Evolutionary conservation across 2,888 invertebrate species (phyloP), one percentile per base, ranked within the genome.

Genomic region (Anthophora plumipes): DNA sequence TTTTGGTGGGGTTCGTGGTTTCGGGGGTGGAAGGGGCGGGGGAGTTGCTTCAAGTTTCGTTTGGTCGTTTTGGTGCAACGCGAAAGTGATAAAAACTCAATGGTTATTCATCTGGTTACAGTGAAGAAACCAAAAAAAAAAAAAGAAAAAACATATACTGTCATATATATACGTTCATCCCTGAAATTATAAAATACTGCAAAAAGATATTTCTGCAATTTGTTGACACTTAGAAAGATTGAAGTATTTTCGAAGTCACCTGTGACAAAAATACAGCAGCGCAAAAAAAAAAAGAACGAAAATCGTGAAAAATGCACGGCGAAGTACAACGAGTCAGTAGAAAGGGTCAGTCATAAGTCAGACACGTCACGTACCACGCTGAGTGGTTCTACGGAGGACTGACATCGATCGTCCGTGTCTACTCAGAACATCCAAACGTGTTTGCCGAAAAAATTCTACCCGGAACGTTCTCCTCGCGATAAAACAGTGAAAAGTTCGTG

Each of bases 321-420:
- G 64, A n/a, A 14, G 4, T 50, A 39, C 7, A 17, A 17, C 25
- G 61, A 2, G 54, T 31, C 63, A 50, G 80, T 80, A 60, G 72
- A 72, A 66, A 7, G 3, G 17, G 39, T 31, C 46, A 11, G 67
- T 11, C 4, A 12, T 37, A n/a, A 43, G 57, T 68, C 82, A 60
- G 76, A 69, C 80, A 37, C 43, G 11, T 6, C n/a, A 12, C 41
- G 41, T 37, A 41, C 6, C 17, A 22, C 20, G 37, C 31, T 31
- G n/a, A 57, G 57, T 7, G 17, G 12, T 59, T 39, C 3, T 41
- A 41, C 5, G 6, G 8, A 37, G n/a, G 71, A n/a, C 41, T 12
- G 61, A 60, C 25, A 25, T 41, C 59, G 68, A 25, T 22, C 43
- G 50, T 31, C 31, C 17, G 57, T 17, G 43, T 59, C 59, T 52